phyloP scores from a whole-genome alignment of 2,888 invertebrate genomes.

The Toxonevra muliebris region DNA sequence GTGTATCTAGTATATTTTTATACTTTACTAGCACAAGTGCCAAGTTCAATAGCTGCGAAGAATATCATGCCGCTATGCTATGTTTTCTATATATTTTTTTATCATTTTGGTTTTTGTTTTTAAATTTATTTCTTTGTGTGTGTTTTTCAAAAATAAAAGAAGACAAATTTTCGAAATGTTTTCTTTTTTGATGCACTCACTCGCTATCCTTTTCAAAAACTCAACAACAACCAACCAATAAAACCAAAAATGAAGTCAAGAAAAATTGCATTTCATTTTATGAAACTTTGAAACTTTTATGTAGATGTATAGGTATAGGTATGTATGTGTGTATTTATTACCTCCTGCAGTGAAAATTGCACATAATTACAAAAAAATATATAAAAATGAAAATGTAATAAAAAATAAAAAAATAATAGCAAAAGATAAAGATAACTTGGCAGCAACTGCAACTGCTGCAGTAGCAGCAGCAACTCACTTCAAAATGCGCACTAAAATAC shows the following conservation, averaged over 20 bases:
- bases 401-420: conserved; percentile 19
- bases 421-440: too few relatives aligned
- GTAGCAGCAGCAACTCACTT: background rate
- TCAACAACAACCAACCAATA: too few relatives aligned
- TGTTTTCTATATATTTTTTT: too few relatives aligned
- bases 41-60: conserved; percentile 29
- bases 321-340: conserved; percentile 9
- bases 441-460: background rate
- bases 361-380: conserved; percentile 34
- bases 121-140: background rate
- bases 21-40: conserved; percentile 24
- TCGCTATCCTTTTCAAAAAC: too few relatives aligned
- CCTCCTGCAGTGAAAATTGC: conserved; percentile 44
- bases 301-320: background rate
- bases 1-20: conserved; percentile 12
- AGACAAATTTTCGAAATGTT: too few relatives aligned
- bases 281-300: too few relatives aligned
- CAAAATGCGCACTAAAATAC: background rate
- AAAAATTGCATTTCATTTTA: too few relatives aligned
- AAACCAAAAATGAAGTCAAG: too few relatives aligned
- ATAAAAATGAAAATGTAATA: conserved; percentile 22
- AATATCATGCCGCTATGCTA: conserved; percentile 3
- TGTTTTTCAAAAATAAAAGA: background rate
- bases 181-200: too few relatives aligned
- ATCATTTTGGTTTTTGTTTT: background rate